These are phyloP conservation scores for Diorhabda elongata DNA, from an alignment of 1,140 invertebrate genomes.

Conservation along the genomic window DNA sequence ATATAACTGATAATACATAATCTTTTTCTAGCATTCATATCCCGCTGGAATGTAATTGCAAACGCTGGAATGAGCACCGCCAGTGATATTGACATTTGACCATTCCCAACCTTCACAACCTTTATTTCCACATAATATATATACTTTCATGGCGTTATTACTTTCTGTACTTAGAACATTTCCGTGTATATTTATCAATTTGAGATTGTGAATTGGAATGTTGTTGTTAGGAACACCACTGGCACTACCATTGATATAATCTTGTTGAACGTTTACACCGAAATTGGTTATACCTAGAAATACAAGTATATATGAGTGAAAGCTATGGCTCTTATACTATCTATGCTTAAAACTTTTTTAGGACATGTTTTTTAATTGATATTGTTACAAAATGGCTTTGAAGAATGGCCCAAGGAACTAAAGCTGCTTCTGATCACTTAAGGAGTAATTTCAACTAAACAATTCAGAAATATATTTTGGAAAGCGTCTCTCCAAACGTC, in stretches of 20 bases:
- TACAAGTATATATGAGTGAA: not conserved
- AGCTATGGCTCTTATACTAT: too few relatives aligned
- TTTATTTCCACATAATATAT: conserved; percentile 13
- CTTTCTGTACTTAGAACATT: not conserved
- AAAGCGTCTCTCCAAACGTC: too few relatives aligned
- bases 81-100: conserved; percentile 8
- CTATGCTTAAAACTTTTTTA: too few relatives aligned
- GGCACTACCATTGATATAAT: conserved; percentile 11
- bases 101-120: conserved; percentile 19
- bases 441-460: too few relatives aligned
- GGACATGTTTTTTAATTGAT: too few relatives aligned
- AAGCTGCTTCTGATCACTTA: too few relatives aligned
- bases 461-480: too few relatives aligned
- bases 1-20: too few relatives aligned
- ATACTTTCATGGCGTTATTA: conserved; percentile 8
- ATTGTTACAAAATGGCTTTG: too few relatives aligned
- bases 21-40: conserved; percentile 1
- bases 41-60: conserved; percentile 14
- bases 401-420: too few relatives aligned
- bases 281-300: conserved; percentile 18
- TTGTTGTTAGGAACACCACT: conserved; percentile 14
- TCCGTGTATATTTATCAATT: conserved; percentile 9
- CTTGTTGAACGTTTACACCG: conserved; percentile 16
- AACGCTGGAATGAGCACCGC: not conserved
- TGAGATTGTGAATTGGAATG: conserved; percentile 14